Conservation (phyloP, 2,113 vertebrate genomes). For the Chlorodrepanis virens region DNA sequence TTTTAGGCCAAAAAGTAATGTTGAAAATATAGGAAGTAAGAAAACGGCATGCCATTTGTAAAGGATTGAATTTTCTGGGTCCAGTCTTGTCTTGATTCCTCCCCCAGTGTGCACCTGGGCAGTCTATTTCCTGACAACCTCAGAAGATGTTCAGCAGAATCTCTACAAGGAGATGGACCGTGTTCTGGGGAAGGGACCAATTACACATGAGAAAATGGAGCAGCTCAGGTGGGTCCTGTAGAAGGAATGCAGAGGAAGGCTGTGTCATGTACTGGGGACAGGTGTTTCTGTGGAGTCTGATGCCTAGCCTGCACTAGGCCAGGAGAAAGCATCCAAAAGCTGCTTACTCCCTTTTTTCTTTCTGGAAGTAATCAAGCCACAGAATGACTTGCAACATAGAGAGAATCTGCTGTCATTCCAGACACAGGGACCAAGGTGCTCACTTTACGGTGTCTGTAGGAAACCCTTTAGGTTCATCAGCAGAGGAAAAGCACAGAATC, state of each 20-base stretch:
- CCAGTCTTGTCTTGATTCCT: slow-evolving; percentile 22
- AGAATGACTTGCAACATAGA: neutral
- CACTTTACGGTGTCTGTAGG: neutral
- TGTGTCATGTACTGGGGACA: neutral
- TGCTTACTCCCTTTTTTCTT: neutral
- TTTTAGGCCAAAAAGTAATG: neutral
- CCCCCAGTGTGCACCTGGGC: slow-evolving; percentile 92
- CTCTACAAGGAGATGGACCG: slow-evolving; percentile 82
- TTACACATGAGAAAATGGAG: slow-evolving; percentile 87
- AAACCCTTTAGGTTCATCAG: neutral
- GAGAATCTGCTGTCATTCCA: neutral
- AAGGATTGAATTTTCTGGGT: neutral
- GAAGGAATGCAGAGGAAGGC: neutral
- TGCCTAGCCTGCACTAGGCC: neutral
- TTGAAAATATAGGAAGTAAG: neutral
- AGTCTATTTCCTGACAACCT: slow-evolving; percentile 89
- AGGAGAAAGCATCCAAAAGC: neutral
- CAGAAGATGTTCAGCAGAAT: slow-evolving; percentile 88
- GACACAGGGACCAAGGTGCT: neutral
- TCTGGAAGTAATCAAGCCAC: neutral
- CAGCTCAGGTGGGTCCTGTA: slow-evolving; percentile 81
- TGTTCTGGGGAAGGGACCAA: slow-evolving; percentile 83
- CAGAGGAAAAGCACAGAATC: neutral
- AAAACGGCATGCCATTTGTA: neutral
- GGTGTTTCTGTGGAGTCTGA: neutral